These are phyloP conservation scores for Hippocampus barbouri DNA, from an alignment of 2,113 vertebrate genomes.

Conservation along the genomic window DNA sequence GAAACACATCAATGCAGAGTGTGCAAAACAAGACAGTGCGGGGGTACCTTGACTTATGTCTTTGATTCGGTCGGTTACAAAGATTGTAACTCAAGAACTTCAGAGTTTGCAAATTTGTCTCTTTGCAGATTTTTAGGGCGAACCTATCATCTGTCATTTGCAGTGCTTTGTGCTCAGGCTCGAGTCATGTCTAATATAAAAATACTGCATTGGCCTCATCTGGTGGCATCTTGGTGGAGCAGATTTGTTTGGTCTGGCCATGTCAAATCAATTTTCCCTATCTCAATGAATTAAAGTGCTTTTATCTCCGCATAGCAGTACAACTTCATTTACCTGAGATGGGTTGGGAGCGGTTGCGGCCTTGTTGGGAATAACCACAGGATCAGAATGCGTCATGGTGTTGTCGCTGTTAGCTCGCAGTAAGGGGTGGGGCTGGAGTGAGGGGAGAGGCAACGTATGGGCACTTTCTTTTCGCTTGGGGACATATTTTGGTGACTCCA, in stretches of 20 bases:
- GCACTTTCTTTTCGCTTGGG: slow-evolving; percentile 75
- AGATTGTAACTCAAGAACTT: no score
- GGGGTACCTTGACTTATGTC: not conserved
- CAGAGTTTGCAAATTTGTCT: no score
- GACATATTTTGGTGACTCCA: slow-evolving; percentile 85
- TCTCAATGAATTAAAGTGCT: no score
- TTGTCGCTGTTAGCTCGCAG: slow-evolving; percentile 88
- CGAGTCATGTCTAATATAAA: no score
- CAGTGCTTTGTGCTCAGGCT: no score
- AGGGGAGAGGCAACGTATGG: slow-evolving; percentile 70
- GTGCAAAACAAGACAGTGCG: no score
- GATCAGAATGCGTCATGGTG: slow-evolving; percentile 81
- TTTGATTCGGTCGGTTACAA: not conserved
- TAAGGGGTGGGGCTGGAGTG: slow-evolving; percentile 70
- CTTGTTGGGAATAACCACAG: slow-evolving; percentile 68
- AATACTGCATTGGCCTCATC: no score
- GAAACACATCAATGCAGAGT: slow-evolving; percentile 3
- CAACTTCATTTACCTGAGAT: slow-evolving; percentile 54
- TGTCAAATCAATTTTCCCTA: no score
- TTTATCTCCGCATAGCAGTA: not conserved
- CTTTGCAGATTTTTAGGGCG: no score
- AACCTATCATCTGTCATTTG: no score
- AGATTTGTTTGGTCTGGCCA: no score
- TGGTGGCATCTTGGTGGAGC: no score
- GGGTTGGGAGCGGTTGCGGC: slow-evolving; percentile 60